Evolutionary conservation across 2,888 invertebrate species (phyloP), one percentile per base, ranked within the genome.

Genomic region (Erebia palarica): DNA sequence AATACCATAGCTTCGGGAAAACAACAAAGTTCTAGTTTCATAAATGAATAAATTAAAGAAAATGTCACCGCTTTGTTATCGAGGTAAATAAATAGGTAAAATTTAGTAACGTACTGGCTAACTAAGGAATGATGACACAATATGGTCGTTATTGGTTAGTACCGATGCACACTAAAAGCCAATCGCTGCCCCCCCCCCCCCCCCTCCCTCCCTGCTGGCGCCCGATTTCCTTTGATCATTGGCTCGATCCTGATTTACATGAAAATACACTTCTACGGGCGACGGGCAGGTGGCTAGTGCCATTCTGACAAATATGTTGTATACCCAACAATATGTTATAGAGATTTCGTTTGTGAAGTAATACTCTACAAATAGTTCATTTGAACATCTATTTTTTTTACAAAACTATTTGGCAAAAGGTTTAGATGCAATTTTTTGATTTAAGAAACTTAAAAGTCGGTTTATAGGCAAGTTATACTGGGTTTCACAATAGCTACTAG

Each of bases 191-290:
- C 18, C 18, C 10, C 53, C 1, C 53, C 8, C 53, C 53, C n/a
- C 53, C 9, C 7, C 0, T 9, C 53, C 16, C 55, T 3, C 51
- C 1, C 47, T 21, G 21, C 49, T 36, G 65, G 16, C 55, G 65
- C 42, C 55, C 55, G 65, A 55, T 65, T 53, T 14, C 16, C 61
- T 44, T 42, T 61, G 61, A 61, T 61, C 61, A 44, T 44, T 18
- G 61, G 44, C 61, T 27, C 61, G 44, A 61, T 18, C 44, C 61
- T 44, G 16, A 61, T 61, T 61, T 61, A 61, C 61, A 61, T 61
- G 61, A 61, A 44, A 61, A 61, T 61, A 65, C 51, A 51, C 63
- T 55, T 55, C 16, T 13, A 42, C 53, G 53, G 13, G 65, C 65
- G 36, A 27, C 27, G 51, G 53, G 9, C 49, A 16, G 60, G 60